Evolutionary conservation across 2,113 vertebrate genomes (phyloP), one percentile per base, ranked within the genome.

Genomic region (Oncorhynchus nerka): DNA sequence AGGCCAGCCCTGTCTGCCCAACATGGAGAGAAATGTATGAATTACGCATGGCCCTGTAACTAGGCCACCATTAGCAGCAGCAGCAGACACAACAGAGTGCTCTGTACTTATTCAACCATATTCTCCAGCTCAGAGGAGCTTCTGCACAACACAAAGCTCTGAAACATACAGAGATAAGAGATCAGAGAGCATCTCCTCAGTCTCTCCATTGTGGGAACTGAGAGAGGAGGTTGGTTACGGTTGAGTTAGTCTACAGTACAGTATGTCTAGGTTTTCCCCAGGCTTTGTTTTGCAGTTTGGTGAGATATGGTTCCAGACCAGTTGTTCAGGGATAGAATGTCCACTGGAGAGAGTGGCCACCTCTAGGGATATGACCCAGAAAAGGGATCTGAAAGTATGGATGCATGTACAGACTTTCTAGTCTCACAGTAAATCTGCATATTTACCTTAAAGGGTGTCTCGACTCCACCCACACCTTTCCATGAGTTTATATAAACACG

Each of bases 11-110:
- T 20, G 30, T 3, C 68, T 34, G 68, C 32, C 34, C 68, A 69
- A 34, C 32, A 34, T 32, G 68, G 67, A 67, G 74, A 59, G 65
- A 71, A 68, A 59, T 28, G 20, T 57, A 77, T 85, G 76, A 83
- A 88, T 84, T 68, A 81, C 78, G 73, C 72, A 85, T 84, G 4
- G 34, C 70, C 68, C 76, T 73, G 76, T 78, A 84, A 84, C 9
- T 81, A 81, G 82, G 84, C 76, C 86, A 86, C 75, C 24, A 75
- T 13, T 66, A 74, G 12, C 78, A 81, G 70, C 64, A 68, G 68
- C 78, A 26, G 39, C 39, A 45, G 5, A 64, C 9, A n/a, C 19
- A 57, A 16, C 67, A n/a, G 67, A 34, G 67, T 7, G 19, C 16
- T 30, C 26, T 5, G 16, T 7, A 39, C 30, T 34, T 68, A 68